phyloP scores from a whole-genome alignment of 1,140 invertebrate genomes.

The Tetramorium parvispinum region DNA sequence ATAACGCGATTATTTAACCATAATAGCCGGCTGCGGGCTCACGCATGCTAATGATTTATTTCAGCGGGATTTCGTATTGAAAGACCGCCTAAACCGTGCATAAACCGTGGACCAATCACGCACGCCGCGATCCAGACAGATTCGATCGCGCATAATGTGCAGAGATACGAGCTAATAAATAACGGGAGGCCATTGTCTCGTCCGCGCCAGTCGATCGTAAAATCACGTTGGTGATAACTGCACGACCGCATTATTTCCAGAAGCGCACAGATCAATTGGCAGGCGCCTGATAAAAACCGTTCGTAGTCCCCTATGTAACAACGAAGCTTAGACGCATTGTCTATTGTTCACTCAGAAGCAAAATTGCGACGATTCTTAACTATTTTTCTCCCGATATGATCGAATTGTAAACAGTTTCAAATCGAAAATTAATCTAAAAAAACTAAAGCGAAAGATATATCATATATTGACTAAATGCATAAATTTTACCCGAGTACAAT shows the following conservation, averaged over 20 bases:
- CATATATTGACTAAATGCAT: not conserved
- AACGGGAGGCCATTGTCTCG: constrained; percentile 74
- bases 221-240: constrained; percentile 70
- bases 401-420: not conserved
- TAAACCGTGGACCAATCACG: constrained; percentile 51
- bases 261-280: constrained; percentile 41
- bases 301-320: not conserved
- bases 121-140: constrained; percentile 60
- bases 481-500: not conserved
- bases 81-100: constrained; percentile 42
- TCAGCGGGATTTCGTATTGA: constrained; percentile 32
- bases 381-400: not conserved
- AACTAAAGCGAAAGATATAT: not conserved
- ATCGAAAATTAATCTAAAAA: not conserved
- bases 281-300: constrained; percentile 20
- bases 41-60: constrained; percentile 58
- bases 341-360: not conserved
- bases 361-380: not conserved
- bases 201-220: constrained; percentile 72
- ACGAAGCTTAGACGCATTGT: not conserved
- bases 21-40: constrained; percentile 44
- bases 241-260: constrained; percentile 73
- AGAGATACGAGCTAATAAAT: constrained; percentile 76
- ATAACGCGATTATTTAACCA: constrained; percentile 60
- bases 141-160: constrained; percentile 74